phyloP scores from a whole-genome alignment of 2,888 invertebrate species.

The Lacanobia oleracea region DNA sequence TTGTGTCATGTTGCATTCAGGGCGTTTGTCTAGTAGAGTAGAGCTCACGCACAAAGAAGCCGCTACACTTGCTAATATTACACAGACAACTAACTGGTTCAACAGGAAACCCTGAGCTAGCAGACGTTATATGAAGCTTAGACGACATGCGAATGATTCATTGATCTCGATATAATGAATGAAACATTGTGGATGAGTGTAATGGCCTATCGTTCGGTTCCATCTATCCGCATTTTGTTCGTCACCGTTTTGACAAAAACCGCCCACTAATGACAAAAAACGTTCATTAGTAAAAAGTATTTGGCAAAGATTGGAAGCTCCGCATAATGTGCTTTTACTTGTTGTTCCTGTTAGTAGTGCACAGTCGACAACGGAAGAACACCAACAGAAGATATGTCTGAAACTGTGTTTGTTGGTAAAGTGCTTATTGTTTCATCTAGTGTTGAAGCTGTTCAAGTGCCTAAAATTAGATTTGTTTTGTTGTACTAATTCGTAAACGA shows the following conservation, averaged over 20 bases:
- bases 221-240: constrained; percentile 64
- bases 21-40: constrained; percentile 19
- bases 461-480: constrained; percentile 31
- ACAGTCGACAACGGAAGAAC: constrained; percentile 79
- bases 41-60: constrained; percentile 29
- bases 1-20: constrained; percentile 27
- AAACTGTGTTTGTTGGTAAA: constrained; percentile 84
- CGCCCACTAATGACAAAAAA: constrained; percentile 73
- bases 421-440: constrained; percentile 60
- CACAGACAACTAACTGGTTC: constrained; percentile 51
- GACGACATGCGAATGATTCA: constrained; percentile 72
- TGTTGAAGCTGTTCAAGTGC: constrained; percentile 39
- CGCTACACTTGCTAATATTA: constrained; percentile 55
- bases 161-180: constrained; percentile 74
- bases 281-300: constrained; percentile 81
- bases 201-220: constrained; percentile 75
- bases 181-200: constrained; percentile 74
- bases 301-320: constrained; percentile 82
- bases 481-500: constrained; percentile 9
- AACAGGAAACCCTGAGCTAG: constrained; percentile 60
- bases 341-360: constrained; percentile 78
- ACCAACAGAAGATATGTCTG: constrained; percentile 81
- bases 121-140: constrained; percentile 59
- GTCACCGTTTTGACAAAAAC: constrained; percentile 70
- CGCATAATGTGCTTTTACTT: constrained; percentile 78